phyloP scores from a whole-genome alignment of 2,797 vertebrate genomes.

The Leptoclinus maculatus region DNA sequence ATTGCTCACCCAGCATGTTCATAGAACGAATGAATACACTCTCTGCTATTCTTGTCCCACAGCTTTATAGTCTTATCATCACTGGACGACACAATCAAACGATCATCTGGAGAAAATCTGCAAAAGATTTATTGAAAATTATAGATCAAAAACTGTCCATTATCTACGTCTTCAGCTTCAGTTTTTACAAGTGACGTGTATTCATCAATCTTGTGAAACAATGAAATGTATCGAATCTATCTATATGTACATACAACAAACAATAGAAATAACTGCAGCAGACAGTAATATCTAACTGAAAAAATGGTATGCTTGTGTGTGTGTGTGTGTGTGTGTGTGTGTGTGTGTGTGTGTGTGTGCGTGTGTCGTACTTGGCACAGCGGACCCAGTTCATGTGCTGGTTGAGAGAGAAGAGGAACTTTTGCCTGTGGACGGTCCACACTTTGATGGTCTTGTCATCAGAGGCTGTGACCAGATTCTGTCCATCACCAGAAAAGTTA shows the following conservation, averaged over 20 bases:
- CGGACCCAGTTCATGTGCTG: slow-evolving; percentile 99
- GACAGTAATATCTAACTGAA: neutral
- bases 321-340: neutral
- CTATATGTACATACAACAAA: neutral
- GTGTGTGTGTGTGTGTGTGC: neutral
- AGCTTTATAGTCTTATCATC: slow-evolving; percentile 97
- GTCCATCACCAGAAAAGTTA: slow-evolving; percentile 93
- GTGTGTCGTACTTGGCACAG: slow-evolving; percentile 90
- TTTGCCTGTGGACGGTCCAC: slow-evolving; percentile 95
- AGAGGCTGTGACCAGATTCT: slow-evolving; percentile 92
- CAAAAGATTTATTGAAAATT: slow-evolving; percentile 10
- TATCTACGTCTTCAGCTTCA: neutral
- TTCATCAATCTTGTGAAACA: neutral
- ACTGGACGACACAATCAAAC: slow-evolving; percentile 93
- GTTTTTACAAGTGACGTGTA: neutral
- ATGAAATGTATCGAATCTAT: neutral
- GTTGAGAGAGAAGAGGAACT: slow-evolving; percentile 94
- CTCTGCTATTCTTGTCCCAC: slow-evolving; percentile 96
- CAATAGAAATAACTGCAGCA: neutral
- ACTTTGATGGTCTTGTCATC: slow-evolving; percentile 98
- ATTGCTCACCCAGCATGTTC: slow-evolving; percentile 92
- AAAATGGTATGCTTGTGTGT: neutral
- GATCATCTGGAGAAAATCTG: slow-evolving; percentile 96
- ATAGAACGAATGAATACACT: slow-evolving; percentile 94
- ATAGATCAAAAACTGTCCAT: neutral